Base-by-base conservation (phyloP, 2,888 invertebrate genomes). In the Phyllotreta striolata region DNA sequence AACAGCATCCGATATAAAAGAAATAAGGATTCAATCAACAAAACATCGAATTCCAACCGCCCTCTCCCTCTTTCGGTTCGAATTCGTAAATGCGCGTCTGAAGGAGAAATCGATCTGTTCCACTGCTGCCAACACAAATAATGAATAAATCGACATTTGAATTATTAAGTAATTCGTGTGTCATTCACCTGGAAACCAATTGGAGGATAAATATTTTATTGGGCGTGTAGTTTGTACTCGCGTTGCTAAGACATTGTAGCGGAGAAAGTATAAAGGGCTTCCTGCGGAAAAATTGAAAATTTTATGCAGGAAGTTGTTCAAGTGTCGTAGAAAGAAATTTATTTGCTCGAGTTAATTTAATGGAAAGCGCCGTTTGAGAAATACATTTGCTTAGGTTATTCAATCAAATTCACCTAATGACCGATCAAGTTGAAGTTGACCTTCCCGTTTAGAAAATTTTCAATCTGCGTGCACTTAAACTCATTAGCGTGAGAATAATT, bases 101-200 rank as follows among this genome's bases (percentile, higher is more conserved):
- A n/a, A 34, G 35, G 51, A 49, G 13, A 60, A 54, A 65, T 65
- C 65, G 62, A 65, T 65, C 55, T 38, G 39, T 47, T 54, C 12
- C 43, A 39, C 13, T 43, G 62, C 58, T 57, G 46, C 55, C 41
- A 62, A 58, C 60, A 66, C 66, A 61, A 66, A 63, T 63, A 58
- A 66, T 63, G 57, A 63, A 63, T 62, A 57, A 64, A 62, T 65
- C 56, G 60, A 54, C 57, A 57, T 61, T n/a, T 63, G 54, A 63
- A 66, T 66, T 61, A 66, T 63, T 61, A 49, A 66, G 57, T 49
- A 54, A 55, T 61, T 38, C 44, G 52, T 38, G 12, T 63, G 63
- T 61, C 66, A 60, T 63, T 66, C 66, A 66, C 66, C 66, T 63
- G 63, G 24, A 60, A 57, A 54, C 58, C 62, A 58, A 61, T 60